A percentile compares a stretch with the other conserved stretches of the same genome.
These are phyloP conservation scores for Macrotus californicus DNA, from an alignment of 2,113 vertebrate species.

Conservation along the genomic window DNA sequence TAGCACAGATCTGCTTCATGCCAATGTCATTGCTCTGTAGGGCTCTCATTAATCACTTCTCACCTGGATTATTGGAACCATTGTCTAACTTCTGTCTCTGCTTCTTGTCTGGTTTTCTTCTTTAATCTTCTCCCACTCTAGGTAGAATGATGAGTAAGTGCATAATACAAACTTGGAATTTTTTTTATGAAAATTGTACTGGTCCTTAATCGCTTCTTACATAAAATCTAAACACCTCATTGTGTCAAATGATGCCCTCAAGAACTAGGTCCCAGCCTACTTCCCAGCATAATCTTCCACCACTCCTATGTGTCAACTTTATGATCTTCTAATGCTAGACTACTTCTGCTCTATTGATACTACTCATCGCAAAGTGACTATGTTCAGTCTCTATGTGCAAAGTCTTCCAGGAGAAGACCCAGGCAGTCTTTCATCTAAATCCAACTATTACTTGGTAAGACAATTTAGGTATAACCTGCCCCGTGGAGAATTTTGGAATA, in stretches of 20 bases:
- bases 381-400: background rate
- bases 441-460: background rate
- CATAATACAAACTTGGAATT: background rate
- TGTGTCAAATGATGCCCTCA: background rate
- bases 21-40: background rate
- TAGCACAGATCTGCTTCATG: background rate
- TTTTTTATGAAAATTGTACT: background rate
- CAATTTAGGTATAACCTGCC: background rate
- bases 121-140: background rate
- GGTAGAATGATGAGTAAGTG: background rate
- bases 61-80: slow-evolving; percentile 45
- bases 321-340: background rate
- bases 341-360: background rate
- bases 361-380: background rate
- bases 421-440: background rate
- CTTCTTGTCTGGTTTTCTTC: background rate
- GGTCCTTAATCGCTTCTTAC: background rate
- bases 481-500: background rate
- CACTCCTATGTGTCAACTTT: background rate
- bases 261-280: background rate
- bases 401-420: background rate
- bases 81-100: slow-evolving; percentile 33
- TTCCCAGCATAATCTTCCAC: background rate
- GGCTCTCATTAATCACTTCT: slow-evolving; percentile 47
- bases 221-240: background rate